These are phyloP conservation scores for Ophiodon elongatus DNA, from an alignment of 2,113 vertebrate species.

Conservation along the genomic window DNA sequence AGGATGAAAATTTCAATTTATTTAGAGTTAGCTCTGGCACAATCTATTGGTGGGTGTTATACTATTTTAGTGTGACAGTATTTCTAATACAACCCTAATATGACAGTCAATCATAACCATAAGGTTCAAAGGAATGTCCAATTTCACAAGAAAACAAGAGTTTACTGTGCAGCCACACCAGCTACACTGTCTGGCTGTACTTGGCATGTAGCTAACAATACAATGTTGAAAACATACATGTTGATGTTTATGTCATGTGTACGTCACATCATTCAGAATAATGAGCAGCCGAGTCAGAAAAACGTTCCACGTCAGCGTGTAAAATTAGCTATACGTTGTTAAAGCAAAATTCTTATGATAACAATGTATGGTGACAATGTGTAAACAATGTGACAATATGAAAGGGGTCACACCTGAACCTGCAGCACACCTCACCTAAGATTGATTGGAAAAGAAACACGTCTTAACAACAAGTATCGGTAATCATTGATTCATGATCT, in stretches of 20 bases:
- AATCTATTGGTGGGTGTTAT: not conserved
- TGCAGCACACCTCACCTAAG: not conserved
- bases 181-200: not conserved
- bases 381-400: not conserved
- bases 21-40: not conserved
- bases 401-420: not conserved
- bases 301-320: not conserved
- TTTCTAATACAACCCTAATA: slow-evolving; percentile 5
- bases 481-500: slow-evolving; percentile 12
- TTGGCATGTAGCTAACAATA: not conserved
- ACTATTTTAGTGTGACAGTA: not conserved
- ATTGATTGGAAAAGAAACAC: not conserved
- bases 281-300: not conserved
- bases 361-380: not conserved
- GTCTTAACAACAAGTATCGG: not conserved
- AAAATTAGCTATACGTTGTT: not conserved
- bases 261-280: not conserved
- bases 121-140: slow-evolving; percentile 9
- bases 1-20: slow-evolving; percentile 9
- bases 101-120: slow-evolving; percentile 14
- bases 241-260: not conserved
- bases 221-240: not conserved
- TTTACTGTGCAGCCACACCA: not conserved
- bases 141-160: slow-evolving; percentile 9
- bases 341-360: not conserved